phyloP scores from a whole-genome alignment of 2,888 invertebrate species.

The Drosophila kanekoi region DNA sequence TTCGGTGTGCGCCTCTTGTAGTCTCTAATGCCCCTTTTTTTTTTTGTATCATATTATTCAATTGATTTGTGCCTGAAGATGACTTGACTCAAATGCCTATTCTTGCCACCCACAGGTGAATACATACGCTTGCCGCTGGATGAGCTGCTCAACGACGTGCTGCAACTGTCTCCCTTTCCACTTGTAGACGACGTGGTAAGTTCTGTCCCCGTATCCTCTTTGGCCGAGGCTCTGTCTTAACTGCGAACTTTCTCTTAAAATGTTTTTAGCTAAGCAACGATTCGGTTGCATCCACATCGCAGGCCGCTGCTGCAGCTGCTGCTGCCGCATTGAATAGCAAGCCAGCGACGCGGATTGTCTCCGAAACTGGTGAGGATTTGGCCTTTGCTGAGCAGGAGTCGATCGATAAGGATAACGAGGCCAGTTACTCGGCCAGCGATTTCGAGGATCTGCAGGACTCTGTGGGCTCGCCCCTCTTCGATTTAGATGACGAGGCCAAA shows the following conservation, averaged over 20 bases:
- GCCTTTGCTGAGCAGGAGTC: constrained; percentile 15
- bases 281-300: constrained; percentile 80
- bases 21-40: constrained; percentile 1
- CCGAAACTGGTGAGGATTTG: constrained; percentile 68
- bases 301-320: constrained; percentile 71
- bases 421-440: constrained; percentile 47
- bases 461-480: constrained; percentile 83
- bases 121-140: constrained; percentile 84
- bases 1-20: constrained; percentile 2
- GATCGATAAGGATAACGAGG: constrained; percentile 41
- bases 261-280: constrained; percentile 58
- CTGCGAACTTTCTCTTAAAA: constrained; percentile 14
- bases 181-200: constrained; percentile 80
- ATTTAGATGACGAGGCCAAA: constrained; percentile 85
- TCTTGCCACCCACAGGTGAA: constrained; percentile 80
- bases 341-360: constrained; percentile 35
- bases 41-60: constrained; percentile 10
- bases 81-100: constrained; percentile 45
- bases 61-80: constrained; percentile 37
- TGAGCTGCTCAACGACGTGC: constrained; percentile 84
- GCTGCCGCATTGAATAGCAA: constrained; percentile 58
- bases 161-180: constrained; percentile 82
- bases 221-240: background rate
- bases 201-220: background rate
- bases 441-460: constrained; percentile 79